Percentiles rank a stretch among this genome's conserved stretches.
Conservation (phyloP, 2,113 vertebrate species). For the Rhinopomastus cyanomelas region DNA sequence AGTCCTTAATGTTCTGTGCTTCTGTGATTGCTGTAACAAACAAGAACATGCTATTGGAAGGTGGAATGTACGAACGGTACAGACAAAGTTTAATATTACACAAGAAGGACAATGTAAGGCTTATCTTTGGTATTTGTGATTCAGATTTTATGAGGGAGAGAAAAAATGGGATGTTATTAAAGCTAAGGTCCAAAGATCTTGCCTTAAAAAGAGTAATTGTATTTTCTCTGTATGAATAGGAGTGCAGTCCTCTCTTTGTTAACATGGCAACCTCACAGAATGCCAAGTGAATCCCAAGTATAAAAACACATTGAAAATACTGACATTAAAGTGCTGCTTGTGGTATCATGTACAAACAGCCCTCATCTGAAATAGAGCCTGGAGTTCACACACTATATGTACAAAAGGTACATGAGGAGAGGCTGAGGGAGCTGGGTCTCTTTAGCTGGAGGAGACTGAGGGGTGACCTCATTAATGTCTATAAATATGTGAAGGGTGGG, state of each 20-base stretch:
- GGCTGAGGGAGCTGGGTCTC: no score
- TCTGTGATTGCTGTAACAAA: no score
- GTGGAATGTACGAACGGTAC: not conserved
- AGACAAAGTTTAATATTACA: not conserved
- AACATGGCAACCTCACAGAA: not conserved
- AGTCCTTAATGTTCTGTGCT: no score
- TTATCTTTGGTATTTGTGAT: slow-evolving; percentile 20
- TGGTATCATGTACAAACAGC: not conserved
- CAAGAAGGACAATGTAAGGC: not conserved
- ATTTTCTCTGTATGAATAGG: not conserved
- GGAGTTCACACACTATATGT: not conserved
- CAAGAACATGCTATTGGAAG: not conserved
- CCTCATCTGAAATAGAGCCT: not conserved
- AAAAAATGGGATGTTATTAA: not conserved
- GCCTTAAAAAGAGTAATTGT: not conserved
- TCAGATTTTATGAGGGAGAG: not conserved
- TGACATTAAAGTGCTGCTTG: not conserved
- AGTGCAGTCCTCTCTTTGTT: not conserved
- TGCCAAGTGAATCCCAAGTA: not conserved
- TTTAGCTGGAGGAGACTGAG: no score
- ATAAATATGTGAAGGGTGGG: no score
- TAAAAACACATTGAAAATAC: not conserved
- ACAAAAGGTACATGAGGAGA: no score
- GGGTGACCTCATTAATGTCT: no score
- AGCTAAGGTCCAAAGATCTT: not conserved